Evolutionary conservation across 2,797 vertebrate genomes (phyloP).

Genomic region (Vipera ursinii): DNA sequence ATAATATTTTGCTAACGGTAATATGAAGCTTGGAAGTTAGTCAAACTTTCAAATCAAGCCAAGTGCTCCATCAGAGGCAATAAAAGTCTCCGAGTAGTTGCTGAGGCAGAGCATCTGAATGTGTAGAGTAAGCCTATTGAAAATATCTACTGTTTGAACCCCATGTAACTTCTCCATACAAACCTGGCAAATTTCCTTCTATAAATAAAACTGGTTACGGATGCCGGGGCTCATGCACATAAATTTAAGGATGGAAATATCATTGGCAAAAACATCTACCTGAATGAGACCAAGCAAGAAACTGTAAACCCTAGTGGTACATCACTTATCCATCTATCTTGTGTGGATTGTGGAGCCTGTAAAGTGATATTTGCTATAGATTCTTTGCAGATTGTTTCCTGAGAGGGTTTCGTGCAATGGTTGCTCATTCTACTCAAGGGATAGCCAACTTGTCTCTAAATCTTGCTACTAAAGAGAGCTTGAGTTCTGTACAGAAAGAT

Average conservation of each 20-base stretch:
- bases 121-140: neutral
- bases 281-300: neutral
- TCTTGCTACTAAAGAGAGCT: neutral
- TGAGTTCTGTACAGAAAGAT: neutral
- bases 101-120: neutral
- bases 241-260: neutral
- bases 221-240: neutral
- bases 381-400: neutral
- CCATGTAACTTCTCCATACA: neutral
- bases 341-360: neutral
- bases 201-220: neutral
- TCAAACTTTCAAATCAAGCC: neutral
- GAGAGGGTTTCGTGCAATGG: neutral
- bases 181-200: neutral
- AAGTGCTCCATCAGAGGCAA: neutral
- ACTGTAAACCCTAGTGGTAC: slow-evolving; percentile 1
- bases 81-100: neutral
- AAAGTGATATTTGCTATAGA: slow-evolving; percentile 1
- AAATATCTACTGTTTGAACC: neutral
- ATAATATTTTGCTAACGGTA: neutral
- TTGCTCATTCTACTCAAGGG: neutral
- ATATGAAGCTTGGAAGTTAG: neutral
- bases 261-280: neutral
- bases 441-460: neutral
- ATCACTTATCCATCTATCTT: neutral